phyloP scores from a whole-genome alignment of 2,797 vertebrate genomes.

The Anolis apletophallus region DNA sequence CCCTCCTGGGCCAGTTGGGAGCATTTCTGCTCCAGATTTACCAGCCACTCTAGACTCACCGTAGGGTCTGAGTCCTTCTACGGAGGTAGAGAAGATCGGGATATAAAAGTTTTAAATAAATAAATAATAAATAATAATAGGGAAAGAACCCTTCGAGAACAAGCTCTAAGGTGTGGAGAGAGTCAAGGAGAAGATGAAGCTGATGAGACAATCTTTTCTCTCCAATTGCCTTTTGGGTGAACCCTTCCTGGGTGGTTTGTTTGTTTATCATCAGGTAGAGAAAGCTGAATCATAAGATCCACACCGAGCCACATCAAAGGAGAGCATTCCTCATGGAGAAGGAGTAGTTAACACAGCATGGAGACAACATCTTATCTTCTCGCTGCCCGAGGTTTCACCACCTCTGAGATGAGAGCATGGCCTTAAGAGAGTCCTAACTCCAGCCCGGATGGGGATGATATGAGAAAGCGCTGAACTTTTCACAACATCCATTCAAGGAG shows the following conservation, averaged over 20 bases:
- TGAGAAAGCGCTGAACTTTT: constrained; percentile 3
- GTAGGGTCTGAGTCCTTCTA: too few species aligned
- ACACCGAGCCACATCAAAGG: constrained; percentile 28
- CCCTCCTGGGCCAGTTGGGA: too few species aligned
- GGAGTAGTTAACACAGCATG: not conserved
- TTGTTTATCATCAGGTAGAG: constrained; percentile 1
- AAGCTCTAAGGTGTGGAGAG: not conserved
- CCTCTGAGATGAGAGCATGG: constrained; percentile 13
- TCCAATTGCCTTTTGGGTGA: constrained; percentile 25
- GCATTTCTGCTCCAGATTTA: too few species aligned
- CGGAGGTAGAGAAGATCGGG: too few species aligned
- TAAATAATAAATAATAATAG: too few species aligned
- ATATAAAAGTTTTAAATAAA: too few species aligned
- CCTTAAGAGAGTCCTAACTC: not conserved
- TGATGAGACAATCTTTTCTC: constrained; percentile 9
- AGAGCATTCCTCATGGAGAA: not conserved
- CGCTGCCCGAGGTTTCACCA: constrained; percentile 17
- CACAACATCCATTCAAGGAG: not conserved
- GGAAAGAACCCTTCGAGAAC: not conserved
- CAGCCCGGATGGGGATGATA: not conserved
- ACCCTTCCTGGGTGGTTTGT: constrained; percentile 38
- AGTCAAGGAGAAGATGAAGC: not conserved
- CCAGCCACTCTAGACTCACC: too few species aligned
- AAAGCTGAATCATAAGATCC: constrained; percentile 33
- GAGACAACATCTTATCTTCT: not conserved